Base-by-base conservation (phyloP, 2,797 vertebrate genomes). In the Diglossa cyanea region DNA sequence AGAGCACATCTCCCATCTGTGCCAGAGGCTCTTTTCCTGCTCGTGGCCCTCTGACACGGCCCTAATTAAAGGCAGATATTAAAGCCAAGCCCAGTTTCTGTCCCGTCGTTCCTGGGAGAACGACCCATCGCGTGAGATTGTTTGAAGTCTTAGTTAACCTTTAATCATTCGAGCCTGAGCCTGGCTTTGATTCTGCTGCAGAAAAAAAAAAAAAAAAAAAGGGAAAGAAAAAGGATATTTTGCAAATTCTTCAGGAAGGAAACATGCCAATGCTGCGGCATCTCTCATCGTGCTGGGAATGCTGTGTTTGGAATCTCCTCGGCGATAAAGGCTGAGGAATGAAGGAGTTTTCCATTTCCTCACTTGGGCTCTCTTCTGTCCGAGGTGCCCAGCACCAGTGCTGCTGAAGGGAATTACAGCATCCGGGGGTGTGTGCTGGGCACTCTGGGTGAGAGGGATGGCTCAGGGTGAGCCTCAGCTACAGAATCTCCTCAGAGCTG, bases 61-160 rank as follows among this genome's bases (percentile, higher is more conserved):
- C 30, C 0, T 93, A 84, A 95, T 96, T 35, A 90, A 93, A 92
- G 62, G 82, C 90, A 94, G 94, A 75, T n/a, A 72, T 40, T 47
- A 71, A 91, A 70, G 4, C 26, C 47, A 12, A 86, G 80, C 86
- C 55, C 53, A 9, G 65, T 86, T 95, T 78, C 12, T 47, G 90
- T 78, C 79, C 83, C 39, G 1, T 62, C 79, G 79, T 62, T 95
- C 86, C 30, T 45, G 48, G 57, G 85, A 91, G 83, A 71, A 31
- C 23, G 83, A 73, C 77, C 94, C 74, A 16, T 81, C 23, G 4
- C 18, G 31, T 40, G 48, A 86, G 60, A 30, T 16, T 45, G 88
- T 95, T 95, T 88, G 94, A 95, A 96, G 94, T 94, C 92, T 95
- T 73, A 19, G 90, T 94, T 95, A 95, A 95, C 93, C 92, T 95